These are phyloP conservation scores for Zosterops pallidus DNA, from an alignment of 2,113 vertebrate genomes.

Conservation along the genomic window DNA sequence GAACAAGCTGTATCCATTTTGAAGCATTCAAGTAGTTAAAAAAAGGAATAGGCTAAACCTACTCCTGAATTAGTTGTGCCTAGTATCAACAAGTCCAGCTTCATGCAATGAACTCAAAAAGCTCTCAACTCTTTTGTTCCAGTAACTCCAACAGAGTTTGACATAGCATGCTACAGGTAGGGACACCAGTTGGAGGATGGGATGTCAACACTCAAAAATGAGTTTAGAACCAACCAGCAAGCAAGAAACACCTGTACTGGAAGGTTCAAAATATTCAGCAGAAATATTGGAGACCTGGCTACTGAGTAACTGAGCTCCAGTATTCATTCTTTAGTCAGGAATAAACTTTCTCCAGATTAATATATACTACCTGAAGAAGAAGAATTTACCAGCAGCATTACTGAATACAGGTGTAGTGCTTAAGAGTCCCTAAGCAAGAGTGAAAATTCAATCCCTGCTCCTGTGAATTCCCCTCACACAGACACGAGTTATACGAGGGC, in stretches of 20 bases:
- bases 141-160: background rate
- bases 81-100: background rate
- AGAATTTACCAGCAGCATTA: background rate
- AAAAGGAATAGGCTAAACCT: background rate
- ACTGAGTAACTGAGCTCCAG: background rate
- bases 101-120: background rate
- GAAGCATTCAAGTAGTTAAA: background rate
- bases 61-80: background rate
- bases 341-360: background rate
- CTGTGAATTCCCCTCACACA: background rate
- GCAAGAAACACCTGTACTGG: background rate
- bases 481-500: too few species aligned
- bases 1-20: background rate
- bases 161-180: accelerated
- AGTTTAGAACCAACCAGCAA: background rate
- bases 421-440: background rate
- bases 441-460: background rate
- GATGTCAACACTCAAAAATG: background rate
- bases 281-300: background rate
- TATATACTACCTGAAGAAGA: background rate
- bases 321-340: background rate
- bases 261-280: background rate
- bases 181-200: background rate
- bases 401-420: background rate
- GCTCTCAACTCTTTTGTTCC: background rate